These are phyloP conservation scores for Picus viridis DNA, from an alignment of 2,797 vertebrate genomes.

Conservation along the genomic window DNA sequence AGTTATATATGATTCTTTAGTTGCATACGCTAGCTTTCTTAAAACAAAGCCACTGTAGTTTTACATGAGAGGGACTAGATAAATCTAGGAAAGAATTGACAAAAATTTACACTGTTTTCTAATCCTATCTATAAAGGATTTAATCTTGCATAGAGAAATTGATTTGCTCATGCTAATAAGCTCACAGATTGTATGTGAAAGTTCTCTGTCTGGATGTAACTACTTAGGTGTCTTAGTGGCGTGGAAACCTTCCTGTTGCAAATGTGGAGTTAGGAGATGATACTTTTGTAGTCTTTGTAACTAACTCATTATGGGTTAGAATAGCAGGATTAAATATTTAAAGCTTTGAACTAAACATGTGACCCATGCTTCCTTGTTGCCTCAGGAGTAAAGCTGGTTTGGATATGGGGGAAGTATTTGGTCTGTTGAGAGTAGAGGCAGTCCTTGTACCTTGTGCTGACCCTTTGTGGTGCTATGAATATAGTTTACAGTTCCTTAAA, in stretches of 20 bases:
- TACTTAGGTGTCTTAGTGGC: background rate
- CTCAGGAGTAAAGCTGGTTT: accelerated
- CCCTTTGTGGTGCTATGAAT: background rate
- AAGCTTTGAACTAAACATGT: background rate
- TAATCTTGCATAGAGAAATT: background rate
- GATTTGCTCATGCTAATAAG: background rate
- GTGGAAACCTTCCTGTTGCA: background rate
- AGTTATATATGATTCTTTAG: background rate
- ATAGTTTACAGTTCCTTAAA: background rate
- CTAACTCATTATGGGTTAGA: background rate
- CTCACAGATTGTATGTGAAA: background rate
- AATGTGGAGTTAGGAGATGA: background rate
- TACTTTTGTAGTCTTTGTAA: background rate
- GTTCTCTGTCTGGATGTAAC: background rate
- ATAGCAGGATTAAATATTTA: background rate
- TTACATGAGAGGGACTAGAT: background rate
- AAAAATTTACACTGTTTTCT: background rate
- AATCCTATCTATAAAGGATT: background rate
- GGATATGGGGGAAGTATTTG: background rate
- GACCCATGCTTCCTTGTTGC: background rate
- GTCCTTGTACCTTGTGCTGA: background rate
- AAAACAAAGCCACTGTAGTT: background rate
- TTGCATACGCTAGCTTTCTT: background rate
- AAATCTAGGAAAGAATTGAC: background rate
- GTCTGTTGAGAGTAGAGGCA: background rate